Base-by-base conservation (phyloP, 2,888 invertebrate genomes). In the Phortica magna region DNA sequence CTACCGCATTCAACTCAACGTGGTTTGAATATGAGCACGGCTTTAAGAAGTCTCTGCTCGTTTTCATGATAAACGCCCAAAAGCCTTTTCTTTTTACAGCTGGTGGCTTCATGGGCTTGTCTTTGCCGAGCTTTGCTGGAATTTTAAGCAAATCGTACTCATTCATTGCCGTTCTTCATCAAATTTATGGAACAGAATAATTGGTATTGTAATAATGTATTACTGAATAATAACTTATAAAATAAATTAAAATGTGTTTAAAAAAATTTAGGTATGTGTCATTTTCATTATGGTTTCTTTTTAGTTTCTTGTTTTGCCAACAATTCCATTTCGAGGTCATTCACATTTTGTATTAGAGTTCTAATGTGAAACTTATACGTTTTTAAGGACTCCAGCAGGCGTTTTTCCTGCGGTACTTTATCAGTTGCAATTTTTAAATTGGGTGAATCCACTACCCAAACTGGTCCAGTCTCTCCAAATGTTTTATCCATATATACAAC, bases 121-220 rank as follows among this genome's bases (percentile, higher is more conserved):
- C 84, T 0, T 61, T 90, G 72, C 80, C 83, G n/a, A 89, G 84
- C 42, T 90, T 89, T 76, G 80, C 83, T 2, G 82, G 80, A n/a
- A 84, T 89, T 19, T 82, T 89, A 5, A 82, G 87, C 79, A 88
- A 88, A 70, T 85, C 88, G 1, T 89, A 87, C 77, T 87, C 86
- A 0, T 85, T 84, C 74, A 86, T 89, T 12, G 87, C 88, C 0
- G 80, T 89, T 31, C 79, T 90, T 42, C 82, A 87, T 7, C 89
- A 90, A 76, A 78, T 76, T 48, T 68, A 68, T 68, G 48, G 43
- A 6, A 42, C 2, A 17, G 17, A 43, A 10, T 68, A 68, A 68
- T 48, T 48, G 10, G 10, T 3, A 55, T 48, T 55, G 10, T 3
- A 55, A 17, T 55, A 1, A 17, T 31, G 31, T 31, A 31, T 31